Percentiles rank a stretch among this genome's conserved stretches.
phyloP scores from a whole-genome alignment of 2,888 invertebrate species.

The Villa cingulata region DNA sequence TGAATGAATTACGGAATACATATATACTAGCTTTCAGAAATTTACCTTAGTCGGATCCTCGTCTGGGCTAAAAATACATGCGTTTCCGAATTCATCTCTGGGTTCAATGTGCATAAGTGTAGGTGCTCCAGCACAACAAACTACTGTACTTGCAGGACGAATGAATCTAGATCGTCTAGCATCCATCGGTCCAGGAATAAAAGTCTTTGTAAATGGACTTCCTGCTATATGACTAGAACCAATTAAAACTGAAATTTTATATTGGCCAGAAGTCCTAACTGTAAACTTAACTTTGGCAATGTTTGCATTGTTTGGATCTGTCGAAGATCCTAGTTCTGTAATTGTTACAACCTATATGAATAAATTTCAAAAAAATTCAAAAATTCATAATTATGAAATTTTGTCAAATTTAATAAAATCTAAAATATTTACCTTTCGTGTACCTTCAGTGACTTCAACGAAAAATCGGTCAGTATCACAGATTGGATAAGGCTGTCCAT shows the following conservation, averaged over 20 bases:
- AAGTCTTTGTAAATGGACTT: conserved; percentile 72
- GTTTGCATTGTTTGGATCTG: conserved; percentile 73
- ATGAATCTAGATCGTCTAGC: conserved; percentile 72
- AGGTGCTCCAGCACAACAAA: conserved; percentile 63
- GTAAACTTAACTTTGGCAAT: conserved; percentile 83
- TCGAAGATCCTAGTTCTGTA: conserved; percentile 75
- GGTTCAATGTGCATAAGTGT: conserved; percentile 75
- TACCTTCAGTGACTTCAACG: conserved; percentile 76
- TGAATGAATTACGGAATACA: too few relatives aligned
- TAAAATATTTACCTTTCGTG: conserved; percentile 47
- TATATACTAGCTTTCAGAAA: neutral
- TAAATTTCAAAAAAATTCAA: conserved; percentile 3
- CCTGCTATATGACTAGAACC: conserved; percentile 69
- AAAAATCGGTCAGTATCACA: conserved; percentile 84
- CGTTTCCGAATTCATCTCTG: conserved; percentile 81
- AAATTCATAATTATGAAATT: neutral
- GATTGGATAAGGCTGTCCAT: conserved; percentile 87
- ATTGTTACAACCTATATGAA: conserved; percentile 61
- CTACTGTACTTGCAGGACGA: conserved; percentile 69
- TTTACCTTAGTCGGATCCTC: conserved; percentile 46
- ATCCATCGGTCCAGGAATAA: conserved; percentile 71
- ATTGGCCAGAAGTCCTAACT: conserved; percentile 79
- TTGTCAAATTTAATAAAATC: neutral
- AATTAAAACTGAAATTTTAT: conserved; percentile 73
- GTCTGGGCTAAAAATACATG: conserved; percentile 49